A percentile compares a stretch with the other conserved stretches of the same genome.
phyloP scores from a whole-genome alignment of 30 jellyfish, hydroid and myxozoan species.

The Aurelia coerulea region DNA sequence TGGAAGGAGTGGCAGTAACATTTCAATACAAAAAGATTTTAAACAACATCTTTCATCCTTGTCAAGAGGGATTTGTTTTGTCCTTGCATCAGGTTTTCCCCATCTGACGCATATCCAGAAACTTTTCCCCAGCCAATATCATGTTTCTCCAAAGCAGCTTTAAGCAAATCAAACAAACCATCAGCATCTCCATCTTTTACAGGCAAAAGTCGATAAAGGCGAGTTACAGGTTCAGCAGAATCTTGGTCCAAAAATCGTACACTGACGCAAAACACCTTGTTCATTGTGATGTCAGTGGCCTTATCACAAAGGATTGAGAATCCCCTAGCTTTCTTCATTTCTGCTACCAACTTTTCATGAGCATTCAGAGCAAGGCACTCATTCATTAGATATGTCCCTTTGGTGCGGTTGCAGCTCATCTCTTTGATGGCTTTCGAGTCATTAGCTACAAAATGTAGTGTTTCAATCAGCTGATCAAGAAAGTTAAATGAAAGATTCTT shows the following conservation, averaged over 20 bases:
- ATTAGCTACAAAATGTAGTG: too few relatives aligned
- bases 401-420: too few relatives aligned
- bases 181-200: slow-evolving; percentile 42
- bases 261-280: slow-evolving; percentile 12
- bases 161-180: slow-evolving; percentile 14
- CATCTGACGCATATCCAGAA: slow-evolving; percentile 61
- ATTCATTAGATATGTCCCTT: too few relatives aligned
- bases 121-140: slow-evolving; percentile 28
- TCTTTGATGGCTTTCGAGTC: too few relatives aligned
- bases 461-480: too few relatives aligned
- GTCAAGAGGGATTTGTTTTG: slow-evolving; percentile 23
- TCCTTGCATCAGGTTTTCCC: slow-evolving; percentile 55
- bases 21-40: slow-evolving; percentile 29
- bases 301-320: slow-evolving; percentile 51
- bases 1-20: slow-evolving; percentile 52
- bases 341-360: slow-evolving; percentile 1
- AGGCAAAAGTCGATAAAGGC: slow-evolving; percentile 29
- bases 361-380: too few relatives aligned
- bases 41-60: slow-evolving; percentile 30
- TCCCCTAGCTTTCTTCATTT: slow-evolving; percentile 29
- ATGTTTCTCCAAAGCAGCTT: slow-evolving; percentile 13
- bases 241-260: slow-evolving; percentile 19
- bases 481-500: too few relatives aligned
- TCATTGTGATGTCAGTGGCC: slow-evolving; percentile 51
- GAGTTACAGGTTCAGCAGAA: slow-evolving; percentile 6